Conservation (phyloP, 2,797 vertebrate genomes). For the Caiman crocodilus region DNA sequence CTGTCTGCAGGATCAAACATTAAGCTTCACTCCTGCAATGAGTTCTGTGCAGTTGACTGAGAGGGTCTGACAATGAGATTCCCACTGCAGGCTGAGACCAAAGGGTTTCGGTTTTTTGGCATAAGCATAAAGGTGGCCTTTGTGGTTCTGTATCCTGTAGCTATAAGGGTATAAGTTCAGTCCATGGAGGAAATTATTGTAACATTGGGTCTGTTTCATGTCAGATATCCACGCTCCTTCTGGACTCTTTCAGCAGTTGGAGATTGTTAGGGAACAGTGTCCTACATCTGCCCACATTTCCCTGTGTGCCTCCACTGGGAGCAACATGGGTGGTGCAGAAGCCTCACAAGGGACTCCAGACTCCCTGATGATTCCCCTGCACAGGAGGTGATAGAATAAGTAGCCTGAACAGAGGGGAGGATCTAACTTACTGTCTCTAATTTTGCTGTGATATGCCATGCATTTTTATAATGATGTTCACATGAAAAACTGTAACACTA, state of each 20-base stretch:
- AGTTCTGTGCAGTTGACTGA: background rate
- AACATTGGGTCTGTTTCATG: background rate
- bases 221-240: background rate
- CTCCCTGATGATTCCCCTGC: background rate
- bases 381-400: background rate
- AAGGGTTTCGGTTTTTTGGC: fast-evolving
- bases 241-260: background rate
- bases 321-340: fast-evolving
- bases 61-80: background rate
- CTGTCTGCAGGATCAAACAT: background rate
- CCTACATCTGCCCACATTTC: background rate
- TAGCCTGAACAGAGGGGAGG: fast-evolving
- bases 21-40: background rate
- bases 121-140: background rate
- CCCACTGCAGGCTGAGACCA: background rate
- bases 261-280: background rate
- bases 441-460: background rate
- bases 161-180: background rate
- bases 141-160: background rate
- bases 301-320: background rate
- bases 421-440: background rate
- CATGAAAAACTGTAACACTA: conserved; percentile 19
- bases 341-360: background rate
- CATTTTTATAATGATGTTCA: conserved; percentile 3
- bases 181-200: fast-evolving